Base-by-base conservation (phyloP, 1,140 invertebrate genomes). In the Leptonema lineaticorne region DNA sequence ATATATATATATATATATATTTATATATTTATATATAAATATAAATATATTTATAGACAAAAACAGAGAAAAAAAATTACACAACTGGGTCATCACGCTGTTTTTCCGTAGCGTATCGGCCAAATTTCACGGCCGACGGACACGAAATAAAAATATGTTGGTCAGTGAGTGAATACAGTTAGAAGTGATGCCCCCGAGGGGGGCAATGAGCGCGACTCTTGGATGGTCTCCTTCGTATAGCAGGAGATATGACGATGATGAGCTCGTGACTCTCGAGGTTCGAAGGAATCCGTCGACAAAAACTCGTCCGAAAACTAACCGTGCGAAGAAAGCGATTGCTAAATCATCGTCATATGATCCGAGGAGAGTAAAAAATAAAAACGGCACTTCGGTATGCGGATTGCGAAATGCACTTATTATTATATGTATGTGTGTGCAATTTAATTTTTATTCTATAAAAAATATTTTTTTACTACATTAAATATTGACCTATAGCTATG, bases 91-190 rank as follows among this genome's bases (percentile, higher is more conserved):
- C 37, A 41, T 41, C 37, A 41, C 37, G 9, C 37, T 16, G n/a
- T n/a, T n/a, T 41, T 16, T 2, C 11, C 9, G 37, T 4, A 41
- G 11, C 37, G 37, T 27, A 14, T 26, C 58, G 58, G 33, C 28
- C 58, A 45, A 45, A 18, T 16, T 18, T 33, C 53, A n/a, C 2
- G 22, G 29, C 28, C 58, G 24, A 33, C 22, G 16, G 16, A 45
- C 14, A 37, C 24, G 24, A 0, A 64, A 64, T 50, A 50, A 50
- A 64, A 50, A 64, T 64, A 64, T 64, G 62, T 64, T 64, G 62
- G 62, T 64, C 62, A 64, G 62, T 64, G 62, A 64, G 62, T 53
- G 27, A 64, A 64, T 64, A 64, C 62, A 64, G 62, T 64, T 64
- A 64, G 62, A 64, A 16, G 11, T 30, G 37, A 45, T 62, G 59